phyloP scores from a whole-genome alignment of 2,797 vertebrate genomes.

The Trachurus trachurus region DNA sequence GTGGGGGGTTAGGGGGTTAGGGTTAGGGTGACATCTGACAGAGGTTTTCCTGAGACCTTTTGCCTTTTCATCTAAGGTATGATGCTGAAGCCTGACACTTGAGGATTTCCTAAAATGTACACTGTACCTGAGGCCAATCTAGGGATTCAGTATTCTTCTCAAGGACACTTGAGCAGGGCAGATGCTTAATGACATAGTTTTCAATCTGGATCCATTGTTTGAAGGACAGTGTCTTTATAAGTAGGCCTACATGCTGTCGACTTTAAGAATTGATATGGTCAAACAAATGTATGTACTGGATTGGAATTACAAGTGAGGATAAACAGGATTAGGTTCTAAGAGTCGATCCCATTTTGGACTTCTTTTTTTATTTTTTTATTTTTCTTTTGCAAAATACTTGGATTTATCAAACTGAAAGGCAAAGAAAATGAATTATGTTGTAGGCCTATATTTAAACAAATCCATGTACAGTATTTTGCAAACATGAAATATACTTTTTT shows the following conservation, averaged over 20 bases:
- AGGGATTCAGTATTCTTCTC: constrained; percentile 33
- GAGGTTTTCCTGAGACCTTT: too few relatives aligned
- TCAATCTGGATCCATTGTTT: constrained; percentile 30
- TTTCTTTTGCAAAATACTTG: neutral
- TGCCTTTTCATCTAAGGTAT: too few relatives aligned
- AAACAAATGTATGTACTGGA: neutral
- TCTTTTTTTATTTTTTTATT: neutral
- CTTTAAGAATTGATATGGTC: constrained; percentile 3
- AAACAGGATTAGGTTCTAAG: neutral
- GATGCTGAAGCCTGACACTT: too few relatives aligned
- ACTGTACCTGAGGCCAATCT: neutral
- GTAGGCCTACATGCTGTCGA: neutral
- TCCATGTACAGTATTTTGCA: too few relatives aligned
- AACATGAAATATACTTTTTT: too few relatives aligned
- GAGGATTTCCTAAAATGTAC: too few relatives aligned
- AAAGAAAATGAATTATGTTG: too few relatives aligned
- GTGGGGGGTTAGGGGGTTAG: too few relatives aligned
- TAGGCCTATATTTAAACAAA: too few relatives aligned
- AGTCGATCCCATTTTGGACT: neutral
- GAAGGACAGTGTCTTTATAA: constrained; percentile 22
- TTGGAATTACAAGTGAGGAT: neutral
- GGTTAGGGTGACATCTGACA: too few relatives aligned
- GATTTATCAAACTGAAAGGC: too few relatives aligned
- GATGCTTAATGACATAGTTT: constrained; percentile 21
- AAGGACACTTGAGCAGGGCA: constrained; percentile 29